phyloP scores from a whole-genome alignment of 2,113 vertebrate genomes.

The Acrocephalus arundinaceus region DNA sequence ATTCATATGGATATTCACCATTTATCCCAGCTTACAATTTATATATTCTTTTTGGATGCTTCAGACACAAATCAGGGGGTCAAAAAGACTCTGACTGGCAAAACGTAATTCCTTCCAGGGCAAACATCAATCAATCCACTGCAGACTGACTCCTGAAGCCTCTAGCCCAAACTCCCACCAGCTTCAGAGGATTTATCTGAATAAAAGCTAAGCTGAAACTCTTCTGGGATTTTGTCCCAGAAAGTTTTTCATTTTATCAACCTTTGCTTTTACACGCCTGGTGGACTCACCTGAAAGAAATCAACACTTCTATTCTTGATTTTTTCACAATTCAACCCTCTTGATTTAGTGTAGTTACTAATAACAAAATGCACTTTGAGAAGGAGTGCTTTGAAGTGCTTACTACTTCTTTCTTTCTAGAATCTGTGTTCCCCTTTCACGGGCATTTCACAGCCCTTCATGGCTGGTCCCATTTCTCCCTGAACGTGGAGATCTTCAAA shows the following conservation, averaged over 20 bases:
- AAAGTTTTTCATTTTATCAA: not conserved
- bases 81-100: not conserved
- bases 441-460: not conserved
- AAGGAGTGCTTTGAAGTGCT: not conserved
- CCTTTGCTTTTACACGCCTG: not conserved
- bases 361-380: not conserved
- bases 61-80: not conserved
- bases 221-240: not conserved
- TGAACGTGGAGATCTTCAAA: fast-evolving
- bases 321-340: not conserved
- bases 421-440: not conserved
- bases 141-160: not conserved
- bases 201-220: not conserved
- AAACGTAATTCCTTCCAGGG: not conserved
- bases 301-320: not conserved
- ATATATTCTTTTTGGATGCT: not conserved
- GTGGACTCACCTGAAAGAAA: not conserved
- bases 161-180: not conserved
- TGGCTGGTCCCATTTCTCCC: not conserved
- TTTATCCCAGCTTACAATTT: not conserved
- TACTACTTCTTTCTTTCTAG: not conserved
- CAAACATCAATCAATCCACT: not conserved
- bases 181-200: not conserved
- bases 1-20: not conserved
- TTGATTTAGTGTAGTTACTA: not conserved